Evolutionary conservation across 1,140 invertebrate species (phyloP).

Genomic region (Hypothenemus hampei): DNA sequence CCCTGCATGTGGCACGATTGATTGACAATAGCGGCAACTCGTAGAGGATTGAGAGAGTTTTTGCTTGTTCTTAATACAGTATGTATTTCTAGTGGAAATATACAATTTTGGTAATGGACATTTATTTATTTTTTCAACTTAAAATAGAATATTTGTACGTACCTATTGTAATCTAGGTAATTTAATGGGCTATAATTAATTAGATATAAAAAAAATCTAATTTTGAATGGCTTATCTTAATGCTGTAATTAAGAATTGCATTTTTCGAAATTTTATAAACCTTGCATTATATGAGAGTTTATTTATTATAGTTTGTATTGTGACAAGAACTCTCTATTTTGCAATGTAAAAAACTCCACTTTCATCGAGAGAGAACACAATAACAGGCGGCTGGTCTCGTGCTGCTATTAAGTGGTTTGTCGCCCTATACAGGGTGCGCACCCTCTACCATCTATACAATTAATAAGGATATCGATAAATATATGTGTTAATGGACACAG

Average conservation of each 20-base stretch:
- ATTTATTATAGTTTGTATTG: not conserved
- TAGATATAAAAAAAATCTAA: not conserved
- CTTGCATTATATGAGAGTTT: not conserved
- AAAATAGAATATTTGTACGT: no score
- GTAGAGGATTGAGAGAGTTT: constrained; percentile 12
- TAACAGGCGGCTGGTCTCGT: constrained; percentile 20
- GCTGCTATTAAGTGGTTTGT: constrained; percentile 19
- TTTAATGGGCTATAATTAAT: not conserved
- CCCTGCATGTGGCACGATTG: constrained; percentile 27
- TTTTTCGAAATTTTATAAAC: not conserved
- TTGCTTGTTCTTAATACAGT: not conserved
- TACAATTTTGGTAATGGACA: no score
- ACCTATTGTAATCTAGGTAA: not conserved
- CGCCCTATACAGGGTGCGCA: constrained; percentile 4
- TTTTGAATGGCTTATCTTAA: not conserved
- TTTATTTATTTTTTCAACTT: no score
- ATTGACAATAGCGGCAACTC: constrained; percentile 23
- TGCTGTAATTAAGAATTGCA: not conserved
- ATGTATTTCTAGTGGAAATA: not conserved
- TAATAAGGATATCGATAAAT: constrained; percentile 15
- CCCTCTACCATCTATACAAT: not conserved
- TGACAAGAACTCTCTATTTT: not conserved
- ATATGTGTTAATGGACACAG: no score
- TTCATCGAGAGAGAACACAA: constrained; percentile 7
- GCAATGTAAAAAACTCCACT: constrained; percentile 1